Percentiles rank a stretch among this genome's conserved stretches.
Conservation (phyloP, 2,113 vertebrate genomes). For the Hippocampus zosterae region DNA sequence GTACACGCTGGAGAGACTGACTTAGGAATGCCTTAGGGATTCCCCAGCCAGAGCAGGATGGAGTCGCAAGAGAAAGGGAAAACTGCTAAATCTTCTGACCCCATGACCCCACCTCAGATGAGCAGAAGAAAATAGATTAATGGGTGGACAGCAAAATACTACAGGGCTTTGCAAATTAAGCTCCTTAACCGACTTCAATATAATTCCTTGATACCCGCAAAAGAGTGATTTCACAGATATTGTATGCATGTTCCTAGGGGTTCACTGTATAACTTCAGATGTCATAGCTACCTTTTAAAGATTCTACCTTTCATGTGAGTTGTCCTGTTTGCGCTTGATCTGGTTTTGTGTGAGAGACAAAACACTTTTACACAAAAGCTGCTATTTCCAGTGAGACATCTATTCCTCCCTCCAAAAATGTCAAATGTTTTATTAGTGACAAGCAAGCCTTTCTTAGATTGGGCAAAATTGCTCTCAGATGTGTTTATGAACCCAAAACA, state of each 20-base stretch:
- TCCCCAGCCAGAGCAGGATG: no score
- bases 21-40: no score
- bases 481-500: conserved; percentile 20
- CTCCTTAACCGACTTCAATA: background rate
- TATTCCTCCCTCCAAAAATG: conserved; percentile 12
- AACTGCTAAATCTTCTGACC: no score
- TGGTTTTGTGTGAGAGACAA: background rate
- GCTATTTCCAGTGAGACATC: background rate
- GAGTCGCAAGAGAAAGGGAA: no score
- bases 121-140: no score
- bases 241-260: background rate
- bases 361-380: background rate
- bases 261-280: background rate
- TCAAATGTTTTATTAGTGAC: conserved; percentile 15
- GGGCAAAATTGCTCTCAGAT: conserved; percentile 36
- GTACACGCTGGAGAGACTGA: no score
- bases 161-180: background rate
- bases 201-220: background rate
- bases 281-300: no score
- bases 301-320: background rate
- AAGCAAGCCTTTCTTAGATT: background rate
- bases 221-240: background rate
- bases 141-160: no score
- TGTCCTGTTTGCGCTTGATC: background rate
- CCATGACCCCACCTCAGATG: no score